These are phyloP conservation scores for Chelonus formosanus DNA, from an alignment of 2,888 invertebrate genomes.

Conservation along the genomic window DNA sequence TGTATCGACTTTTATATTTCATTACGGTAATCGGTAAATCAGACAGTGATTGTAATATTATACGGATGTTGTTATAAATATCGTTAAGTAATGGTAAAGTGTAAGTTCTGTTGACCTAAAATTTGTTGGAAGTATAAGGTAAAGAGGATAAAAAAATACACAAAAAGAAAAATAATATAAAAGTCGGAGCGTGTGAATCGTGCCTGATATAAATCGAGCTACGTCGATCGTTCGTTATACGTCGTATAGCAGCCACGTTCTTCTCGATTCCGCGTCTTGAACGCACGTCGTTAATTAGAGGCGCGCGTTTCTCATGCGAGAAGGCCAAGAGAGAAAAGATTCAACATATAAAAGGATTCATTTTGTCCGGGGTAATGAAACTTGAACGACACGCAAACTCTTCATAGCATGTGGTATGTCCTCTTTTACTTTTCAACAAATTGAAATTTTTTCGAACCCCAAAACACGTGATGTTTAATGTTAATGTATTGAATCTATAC, in stretches of 20 bases:
- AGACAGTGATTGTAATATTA: no score
- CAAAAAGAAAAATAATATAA: constrained; percentile 13
- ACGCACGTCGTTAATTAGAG: constrained; percentile 53
- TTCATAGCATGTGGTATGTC: constrained; percentile 38
- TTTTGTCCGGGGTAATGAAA: constrained; percentile 52
- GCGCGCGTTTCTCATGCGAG: constrained; percentile 41
- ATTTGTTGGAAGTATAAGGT: constrained; percentile 33
- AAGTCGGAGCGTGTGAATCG: constrained; percentile 36
- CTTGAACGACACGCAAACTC: constrained; percentile 50
- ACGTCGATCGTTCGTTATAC: constrained; percentile 47
- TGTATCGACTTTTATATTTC: not conserved
- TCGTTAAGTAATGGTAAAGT: constrained; percentile 39
- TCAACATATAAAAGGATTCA: constrained; percentile 46
- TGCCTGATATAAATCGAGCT: constrained; percentile 45
- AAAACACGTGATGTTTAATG: no score
- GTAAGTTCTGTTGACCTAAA: constrained; percentile 44
- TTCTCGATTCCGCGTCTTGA: constrained; percentile 33
- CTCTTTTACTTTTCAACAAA: constrained; percentile 36
- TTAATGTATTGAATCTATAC: no score
- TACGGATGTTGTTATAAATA: constrained; percentile 36
- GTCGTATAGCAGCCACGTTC: constrained; percentile 34
- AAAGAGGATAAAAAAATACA: constrained; percentile 17
- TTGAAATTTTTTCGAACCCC: constrained; percentile 6
- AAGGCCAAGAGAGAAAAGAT: constrained; percentile 1
- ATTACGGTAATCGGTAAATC: not conserved